Conservation (phyloP, 2,113 vertebrate genomes). For the Elachura formosa region DNA sequence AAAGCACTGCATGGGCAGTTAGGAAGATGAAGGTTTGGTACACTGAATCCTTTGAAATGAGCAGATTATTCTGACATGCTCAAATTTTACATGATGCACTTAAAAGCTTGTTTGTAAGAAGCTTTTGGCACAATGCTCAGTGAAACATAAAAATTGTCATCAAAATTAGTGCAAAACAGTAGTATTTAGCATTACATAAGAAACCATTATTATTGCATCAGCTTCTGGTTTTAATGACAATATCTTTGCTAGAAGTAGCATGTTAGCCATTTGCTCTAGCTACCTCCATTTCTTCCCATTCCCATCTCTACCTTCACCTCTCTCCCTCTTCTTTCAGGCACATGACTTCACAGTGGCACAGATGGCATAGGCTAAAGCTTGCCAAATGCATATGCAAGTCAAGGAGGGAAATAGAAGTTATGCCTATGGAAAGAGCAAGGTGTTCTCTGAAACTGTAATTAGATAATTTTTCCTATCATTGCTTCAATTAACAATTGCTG, state of each 20-base stretch:
- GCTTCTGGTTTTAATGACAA: background rate
- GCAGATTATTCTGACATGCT: background rate
- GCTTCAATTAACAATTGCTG: background rate
- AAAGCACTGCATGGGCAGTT: conserved; percentile 5
- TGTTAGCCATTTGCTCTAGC: background rate
- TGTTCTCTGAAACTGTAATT: background rate
- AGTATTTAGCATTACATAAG: background rate
- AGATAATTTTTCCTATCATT: background rate
- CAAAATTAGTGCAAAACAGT: background rate
- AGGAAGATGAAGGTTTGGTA: background rate
- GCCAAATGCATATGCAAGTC: background rate
- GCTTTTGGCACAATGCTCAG: background rate
- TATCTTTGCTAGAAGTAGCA: background rate
- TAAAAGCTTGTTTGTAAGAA: conserved; percentile 24
- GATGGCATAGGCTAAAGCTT: background rate
- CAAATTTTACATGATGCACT: conserved; percentile 14
- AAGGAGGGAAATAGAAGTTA: background rate
- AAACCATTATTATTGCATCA: background rate
- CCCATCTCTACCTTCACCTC: background rate
- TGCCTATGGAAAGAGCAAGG: background rate
- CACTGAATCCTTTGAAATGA: background rate
- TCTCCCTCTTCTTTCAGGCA: background rate
- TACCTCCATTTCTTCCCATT: background rate
- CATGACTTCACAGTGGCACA: background rate
- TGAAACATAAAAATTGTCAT: background rate